Evolutionary conservation across 2,888 invertebrate genomes (phyloP), one percentile per base, ranked within the genome.

Genomic region (Chymomyza fuscimana): DNA sequence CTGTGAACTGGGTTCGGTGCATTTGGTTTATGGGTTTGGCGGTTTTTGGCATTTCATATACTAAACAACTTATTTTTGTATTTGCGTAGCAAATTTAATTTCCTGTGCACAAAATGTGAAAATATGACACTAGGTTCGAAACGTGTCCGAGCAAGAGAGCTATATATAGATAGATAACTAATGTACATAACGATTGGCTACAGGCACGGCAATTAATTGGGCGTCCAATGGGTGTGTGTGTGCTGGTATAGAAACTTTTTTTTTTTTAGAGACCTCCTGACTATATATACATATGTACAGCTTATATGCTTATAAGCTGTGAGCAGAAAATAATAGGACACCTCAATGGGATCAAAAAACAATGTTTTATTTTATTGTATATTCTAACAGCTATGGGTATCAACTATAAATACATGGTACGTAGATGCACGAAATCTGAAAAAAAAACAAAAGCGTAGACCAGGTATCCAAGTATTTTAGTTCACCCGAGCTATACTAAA

Each of bases 71-170:
- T 80, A 86, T 85, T 82, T 74, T 84, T 82, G 79, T 81, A 86
- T 87, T 86, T 81, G 78, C 79, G 69, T 81, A 77, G 78, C 77
- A 79, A 86, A 87, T 87, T 87, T 84, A 84, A 89, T 88, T 87
- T 88, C 86, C 88, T 86, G 77, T 73, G 72, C 77, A 80, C 74
- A 72, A 78, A 85, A 81, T 76, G 68, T 73, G 29, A 19, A 51
- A 52, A 46, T 46, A 46, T 46, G 40, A 46, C 40, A 46, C 12
- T 46, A 32, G 40, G 4, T 46, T 7, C 46, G 19, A 16, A 22
- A n/a, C 4, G 46, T 36, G 77, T 40, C 70, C 60, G 61, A 70
- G 66, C 58, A 67, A 63, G 78, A 69, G 46, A 74, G 46, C 58
- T n/a, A 3, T 12, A 36, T 16, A n/a, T 16, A 56, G 25, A 60